phyloP scores from a whole-genome alignment of 2,113 vertebrate species.

The Centropus bengalensis region DNA sequence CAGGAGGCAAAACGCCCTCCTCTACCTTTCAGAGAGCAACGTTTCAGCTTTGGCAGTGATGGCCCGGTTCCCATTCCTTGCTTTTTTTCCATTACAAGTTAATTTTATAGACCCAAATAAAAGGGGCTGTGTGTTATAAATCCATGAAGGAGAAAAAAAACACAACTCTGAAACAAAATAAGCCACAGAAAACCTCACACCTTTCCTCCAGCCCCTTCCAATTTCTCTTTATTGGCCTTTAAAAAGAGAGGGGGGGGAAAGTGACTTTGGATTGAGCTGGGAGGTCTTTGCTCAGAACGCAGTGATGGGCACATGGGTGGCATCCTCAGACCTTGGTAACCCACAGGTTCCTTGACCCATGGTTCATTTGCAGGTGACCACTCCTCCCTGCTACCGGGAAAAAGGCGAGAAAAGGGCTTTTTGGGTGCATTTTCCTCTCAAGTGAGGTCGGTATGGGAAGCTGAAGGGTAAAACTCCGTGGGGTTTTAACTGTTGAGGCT shows the following conservation, averaged over 20 bases:
- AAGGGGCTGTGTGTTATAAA: constrained; percentile 53
- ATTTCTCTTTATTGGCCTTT: constrained; percentile 48
- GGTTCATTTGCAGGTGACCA: neutral
- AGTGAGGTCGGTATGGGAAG: neutral
- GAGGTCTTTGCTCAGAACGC: neutral
- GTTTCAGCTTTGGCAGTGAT: neutral
- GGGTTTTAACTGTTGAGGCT: neutral
- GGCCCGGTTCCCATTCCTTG: constrained; percentile 50
- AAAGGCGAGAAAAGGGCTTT: rapidly evolving
- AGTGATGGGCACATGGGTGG: neutral
- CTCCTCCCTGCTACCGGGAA: neutral
- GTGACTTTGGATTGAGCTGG: neutral
- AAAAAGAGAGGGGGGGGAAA: neutral
- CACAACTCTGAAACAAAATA: neutral
- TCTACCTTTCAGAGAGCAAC: neutral
- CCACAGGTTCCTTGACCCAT: rapidly evolving
- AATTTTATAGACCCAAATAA: constrained; percentile 68
- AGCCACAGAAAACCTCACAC: constrained; percentile 24
- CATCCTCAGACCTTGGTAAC: rapidly evolving
- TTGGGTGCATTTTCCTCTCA: rapidly evolving
- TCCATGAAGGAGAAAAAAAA: constrained; percentile 53
- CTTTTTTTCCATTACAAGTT: constrained; percentile 65
- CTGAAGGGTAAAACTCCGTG: neutral
- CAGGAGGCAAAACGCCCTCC: constrained; percentile 19
- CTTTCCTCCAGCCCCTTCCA: constrained; percentile 40